These are phyloP conservation scores for Alviniconcha strummeri DNA, from an alignment of 2,888 invertebrate genomes.

Conservation along the genomic window DNA sequence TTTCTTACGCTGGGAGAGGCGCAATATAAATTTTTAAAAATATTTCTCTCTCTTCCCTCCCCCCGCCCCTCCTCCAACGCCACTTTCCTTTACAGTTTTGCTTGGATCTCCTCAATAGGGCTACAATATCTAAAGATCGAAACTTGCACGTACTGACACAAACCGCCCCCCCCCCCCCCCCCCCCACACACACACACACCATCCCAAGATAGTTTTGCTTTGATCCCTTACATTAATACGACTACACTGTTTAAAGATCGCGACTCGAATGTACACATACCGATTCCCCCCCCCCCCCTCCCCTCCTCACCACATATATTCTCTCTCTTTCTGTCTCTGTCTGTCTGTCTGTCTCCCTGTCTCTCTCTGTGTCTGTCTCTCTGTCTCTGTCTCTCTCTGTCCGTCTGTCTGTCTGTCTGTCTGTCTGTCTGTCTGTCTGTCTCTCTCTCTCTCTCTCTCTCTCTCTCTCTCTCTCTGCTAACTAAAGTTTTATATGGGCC, in stretches of 20 bases:
- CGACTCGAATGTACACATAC: no score
- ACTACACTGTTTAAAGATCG: no score
- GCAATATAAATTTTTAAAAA: neutral
- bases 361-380: neutral
- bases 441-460: neutral
- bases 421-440: neutral
- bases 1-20: no score
- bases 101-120: no score
- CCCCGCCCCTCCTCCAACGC: neutral
- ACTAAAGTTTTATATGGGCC: no score
- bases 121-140: no score
- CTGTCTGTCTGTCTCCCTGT: neutral
- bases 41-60: neutral
- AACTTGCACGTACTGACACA: no score
- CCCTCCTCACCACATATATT: neutral
- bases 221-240: no score
- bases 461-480: conserved; percentile 22
- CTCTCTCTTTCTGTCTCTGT: neutral
- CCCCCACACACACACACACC: neutral
- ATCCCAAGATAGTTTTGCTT: neutral
- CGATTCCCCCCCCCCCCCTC: neutral
- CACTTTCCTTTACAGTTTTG: no score
- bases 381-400: conserved; percentile 6
- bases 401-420: neutral
- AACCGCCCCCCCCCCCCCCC: neutral